Evolutionary conservation across 2,797 vertebrate species (phyloP), one percentile per base, ranked within the genome.

Genomic region (Phrynocephalus forsythii): DNA sequence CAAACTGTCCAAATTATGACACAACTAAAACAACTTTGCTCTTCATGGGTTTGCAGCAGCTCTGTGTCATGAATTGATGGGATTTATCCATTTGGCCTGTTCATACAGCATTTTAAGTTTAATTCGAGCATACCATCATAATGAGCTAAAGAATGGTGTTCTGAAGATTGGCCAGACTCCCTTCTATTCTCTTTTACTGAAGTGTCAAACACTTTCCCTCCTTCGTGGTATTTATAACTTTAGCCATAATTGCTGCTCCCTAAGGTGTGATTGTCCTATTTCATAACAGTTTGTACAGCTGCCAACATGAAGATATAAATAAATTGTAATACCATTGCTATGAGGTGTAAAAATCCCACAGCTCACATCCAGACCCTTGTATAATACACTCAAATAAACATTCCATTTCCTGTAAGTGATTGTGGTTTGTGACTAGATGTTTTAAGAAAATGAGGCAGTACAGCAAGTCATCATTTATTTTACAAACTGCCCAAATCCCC

Each of bases 261-360:
- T 95, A 95, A 96, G 95, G 97, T 97, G 96, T 96, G 96, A 97
- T 97, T 97, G 97, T 97, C 96, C 97, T 97, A 97, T 97, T 97
- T 97, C 97, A 97, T 97, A 97, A 98, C 97, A 98, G 98, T 97
- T 98, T 97, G 97, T 96, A 97, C 97, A 98, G 97, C 97, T 97
- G 97, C 96, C 97, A 97, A 97, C 97, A 97, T 96, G 97, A 98
- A 98, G 98, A 97, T 97, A 97, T 99, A 98, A 99, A 98, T 98
- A 98, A 99, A 98, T 98, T 97, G 98, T 98, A 98, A 98, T 98
- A 98, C 98, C 94, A 93, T 97, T 97, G 97, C 97, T 97, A 97
- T 97, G 97, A 97, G 97, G 96, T 97, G 97, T 96, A 97, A 97
- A 97, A 97, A 97, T 98, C 97, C 97, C 97, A 96, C 96, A 97